phyloP scores from a whole-genome alignment of 2,797 vertebrate species.

The Pangasius sanitwongsei region DNA sequence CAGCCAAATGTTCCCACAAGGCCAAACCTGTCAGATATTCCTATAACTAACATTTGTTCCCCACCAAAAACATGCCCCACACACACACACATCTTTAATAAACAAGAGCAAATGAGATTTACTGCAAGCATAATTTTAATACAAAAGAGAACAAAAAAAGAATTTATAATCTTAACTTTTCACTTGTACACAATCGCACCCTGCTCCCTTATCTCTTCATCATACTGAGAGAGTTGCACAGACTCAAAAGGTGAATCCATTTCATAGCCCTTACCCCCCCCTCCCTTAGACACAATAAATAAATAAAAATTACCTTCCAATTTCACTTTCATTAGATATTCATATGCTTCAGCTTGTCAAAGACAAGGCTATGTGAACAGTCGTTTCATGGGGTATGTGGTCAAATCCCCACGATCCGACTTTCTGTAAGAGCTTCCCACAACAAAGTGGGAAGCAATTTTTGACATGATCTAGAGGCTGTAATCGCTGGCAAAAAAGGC shows the following conservation, averaged over 20 bases:
- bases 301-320: constrained; percentile 80
- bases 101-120: constrained; percentile 56
- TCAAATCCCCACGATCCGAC: constrained; percentile 61
- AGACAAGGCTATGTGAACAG: constrained; percentile 66
- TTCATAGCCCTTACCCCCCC: constrained; percentile 57
- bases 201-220: constrained; percentile 54
- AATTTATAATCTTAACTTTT: constrained; percentile 79
- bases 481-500: constrained; percentile 70
- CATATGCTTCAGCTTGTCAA: constrained; percentile 67
- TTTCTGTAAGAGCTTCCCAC: constrained; percentile 62
- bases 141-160: constrained; percentile 80
- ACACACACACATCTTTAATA: background rate
- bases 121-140: constrained; percentile 86
- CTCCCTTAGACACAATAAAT: constrained; percentile 76
- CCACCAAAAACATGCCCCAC: background rate
- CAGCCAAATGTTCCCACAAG: background rate
- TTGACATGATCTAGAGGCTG: constrained; percentile 74
- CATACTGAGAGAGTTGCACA: constrained; percentile 69
- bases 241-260: constrained; percentile 70
- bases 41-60: background rate
- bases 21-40: background rate
- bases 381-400: constrained; percentile 58
- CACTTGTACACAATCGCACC: constrained; percentile 73
- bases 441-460: constrained; percentile 70
- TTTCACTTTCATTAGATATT: constrained; percentile 69